These are phyloP conservation scores for Danio kyathit DNA, from an alignment of 2,797 vertebrate species.

Conservation along the genomic window DNA sequence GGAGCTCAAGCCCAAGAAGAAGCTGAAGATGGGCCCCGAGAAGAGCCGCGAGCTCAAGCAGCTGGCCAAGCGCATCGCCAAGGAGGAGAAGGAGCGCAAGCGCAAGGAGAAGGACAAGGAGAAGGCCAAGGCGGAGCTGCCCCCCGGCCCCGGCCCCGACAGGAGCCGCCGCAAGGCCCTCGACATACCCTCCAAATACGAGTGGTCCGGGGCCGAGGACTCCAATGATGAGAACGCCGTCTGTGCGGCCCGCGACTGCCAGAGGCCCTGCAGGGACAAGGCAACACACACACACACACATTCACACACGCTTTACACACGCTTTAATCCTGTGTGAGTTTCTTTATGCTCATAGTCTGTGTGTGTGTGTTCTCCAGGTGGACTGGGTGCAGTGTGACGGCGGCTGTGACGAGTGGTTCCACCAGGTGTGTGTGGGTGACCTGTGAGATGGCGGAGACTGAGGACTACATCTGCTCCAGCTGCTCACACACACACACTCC, in stretches of 20 bases:
- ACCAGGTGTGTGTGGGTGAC: constrained; percentile 96
- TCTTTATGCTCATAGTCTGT: not conserved
- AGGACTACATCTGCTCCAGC: constrained; percentile 97
- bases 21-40: constrained; percentile 92
- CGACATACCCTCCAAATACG: constrained; percentile 97
- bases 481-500: constrained; percentile 84
- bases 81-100: constrained; percentile 96
- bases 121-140: constrained; percentile 86
- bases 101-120: constrained; percentile 85
- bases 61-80: constrained; percentile 94
- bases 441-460: constrained; percentile 97
- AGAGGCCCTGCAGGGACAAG: constrained; percentile 97
- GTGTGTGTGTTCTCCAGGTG: constrained; percentile 79
- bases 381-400: constrained; percentile 99
- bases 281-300: constrained; percentile 63
- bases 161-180: constrained; percentile 95
- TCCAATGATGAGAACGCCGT: constrained; percentile 98
- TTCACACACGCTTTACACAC: not conserved
- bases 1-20: constrained; percentile 94
- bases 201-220: constrained; percentile 98
- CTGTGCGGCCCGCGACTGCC: constrained; percentile 95
- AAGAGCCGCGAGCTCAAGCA: constrained; percentile 96
- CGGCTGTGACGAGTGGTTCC: constrained; percentile 99
- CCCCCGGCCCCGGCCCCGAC: constrained; percentile 87
- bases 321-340: not conserved